Evolutionary conservation across 2,888 invertebrate species (phyloP), one percentile per base, ranked within the genome.

Genomic region (Lasioglossum figueresi): DNA sequence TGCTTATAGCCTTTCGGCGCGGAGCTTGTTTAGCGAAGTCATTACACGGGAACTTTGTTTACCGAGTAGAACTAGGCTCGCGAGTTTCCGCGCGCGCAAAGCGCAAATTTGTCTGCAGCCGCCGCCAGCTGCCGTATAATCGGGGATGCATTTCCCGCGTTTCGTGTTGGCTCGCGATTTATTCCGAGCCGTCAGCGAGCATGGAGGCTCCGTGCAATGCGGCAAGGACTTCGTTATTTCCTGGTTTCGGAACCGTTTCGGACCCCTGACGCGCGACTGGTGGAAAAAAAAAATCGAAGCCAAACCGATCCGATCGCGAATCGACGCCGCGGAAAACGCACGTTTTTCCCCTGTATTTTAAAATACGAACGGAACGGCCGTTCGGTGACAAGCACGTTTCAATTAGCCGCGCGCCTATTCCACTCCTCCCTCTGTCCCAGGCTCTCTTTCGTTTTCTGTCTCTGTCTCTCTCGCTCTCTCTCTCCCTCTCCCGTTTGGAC

Each of bases 1-100:
- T 45, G 27, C n/a, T 45, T 19, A 56, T 76, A 83, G 34, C 81
- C 82, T 78, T 78, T 82, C 56, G 52, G 34, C 73, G 74, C n/a
- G 52, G 27, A 43, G 74, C 84, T 82, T 78, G 82, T 82, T 84
- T 72, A 66, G 75, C 82, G 31, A 78, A 84, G 84, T 84, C 84
- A 74, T 84, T 84, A 80, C 84, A 76, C 82, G 78, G 40, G 56
- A 84, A 84, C 72, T 84, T 82, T 81, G 84, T 82, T 84, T 84
- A 82, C 78, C 56, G 73, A 23, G 73, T 31, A 14, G 73, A 52
- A 52, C 52, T 37, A 34, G 71, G 76, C 76, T 66, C 63, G 70
- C 72, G 59, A 73, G 80, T 63, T 72, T 59, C 74, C 43, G 73
- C 71, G 27, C 73, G 10, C 70, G 43, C 71, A 71, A 31, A 37